phyloP scores from a whole-genome alignment of 2,888 invertebrate species.

The Drosophila demipolita region DNA sequence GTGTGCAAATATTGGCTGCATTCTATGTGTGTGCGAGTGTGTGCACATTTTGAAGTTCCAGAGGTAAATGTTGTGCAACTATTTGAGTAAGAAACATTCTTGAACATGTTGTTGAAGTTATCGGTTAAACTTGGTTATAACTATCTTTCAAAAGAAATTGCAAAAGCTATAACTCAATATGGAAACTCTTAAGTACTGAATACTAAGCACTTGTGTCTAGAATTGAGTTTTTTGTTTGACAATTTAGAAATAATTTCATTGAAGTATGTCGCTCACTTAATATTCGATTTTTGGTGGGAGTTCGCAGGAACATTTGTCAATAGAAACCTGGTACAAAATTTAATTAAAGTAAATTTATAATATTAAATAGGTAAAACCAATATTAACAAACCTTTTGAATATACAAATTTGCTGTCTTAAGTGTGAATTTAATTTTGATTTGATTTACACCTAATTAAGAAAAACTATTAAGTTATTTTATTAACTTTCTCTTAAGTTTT shows the following conservation, averaged over 20 bases:
- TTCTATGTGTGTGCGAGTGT: slow-evolving; percentile 9
- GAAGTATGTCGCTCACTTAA: background rate
- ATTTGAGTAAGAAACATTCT: slow-evolving; percentile 66
- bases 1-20: slow-evolving; percentile 67
- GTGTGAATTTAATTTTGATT: background rate
- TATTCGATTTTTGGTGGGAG: background rate
- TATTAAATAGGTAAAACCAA: background rate
- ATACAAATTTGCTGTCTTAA: background rate
- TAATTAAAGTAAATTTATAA: background rate
- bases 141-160: slow-evolving; percentile 24
- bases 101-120: slow-evolving; percentile 46
- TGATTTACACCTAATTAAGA: background rate
- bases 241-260: background rate
- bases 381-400: background rate
- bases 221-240: slow-evolving; percentile 4
- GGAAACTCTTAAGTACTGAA: slow-evolving; percentile 8
- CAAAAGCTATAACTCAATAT: slow-evolving; percentile 32
- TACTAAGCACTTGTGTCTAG: slow-evolving; percentile 8
- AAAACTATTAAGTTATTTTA: background rate
- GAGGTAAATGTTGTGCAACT: slow-evolving; percentile 59
- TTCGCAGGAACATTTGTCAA: background rate
- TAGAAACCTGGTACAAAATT: too few species aligned
- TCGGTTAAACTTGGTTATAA: slow-evolving; percentile 48
- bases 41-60: slow-evolving; percentile 45
- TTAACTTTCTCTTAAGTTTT: too few species aligned